A percentile compares a stretch with the other conserved stretches of the same genome.
phyloP scores from a whole-genome alignment of 2,113 vertebrate species.

The Malurus alboscapulatus region DNA sequence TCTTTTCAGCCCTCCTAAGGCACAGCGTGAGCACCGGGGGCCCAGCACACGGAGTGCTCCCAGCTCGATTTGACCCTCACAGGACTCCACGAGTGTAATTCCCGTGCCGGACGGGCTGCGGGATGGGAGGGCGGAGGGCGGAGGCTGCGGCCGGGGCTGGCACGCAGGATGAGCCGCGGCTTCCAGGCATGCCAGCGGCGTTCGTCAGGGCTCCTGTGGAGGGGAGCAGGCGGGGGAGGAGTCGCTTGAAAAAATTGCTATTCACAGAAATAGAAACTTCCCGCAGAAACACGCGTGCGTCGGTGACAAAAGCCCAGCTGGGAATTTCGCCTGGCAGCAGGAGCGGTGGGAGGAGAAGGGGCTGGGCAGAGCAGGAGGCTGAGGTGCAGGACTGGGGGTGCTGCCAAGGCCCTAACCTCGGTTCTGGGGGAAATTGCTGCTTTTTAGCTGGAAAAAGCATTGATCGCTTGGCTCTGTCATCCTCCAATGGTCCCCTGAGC shows the following conservation, averaged over 20 bases:
- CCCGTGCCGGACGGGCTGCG: neutral
- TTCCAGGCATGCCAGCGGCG: conserved; percentile 1
- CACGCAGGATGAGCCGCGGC: neutral
- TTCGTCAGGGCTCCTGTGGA: conserved; percentile 24
- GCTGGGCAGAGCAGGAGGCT: neutral
- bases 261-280: conserved; percentile 49
- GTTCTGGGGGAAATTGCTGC: neutral
- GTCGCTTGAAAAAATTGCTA: conserved; percentile 21
- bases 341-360: conserved; percentile 9
- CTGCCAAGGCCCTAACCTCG: neutral
- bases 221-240: neutral
- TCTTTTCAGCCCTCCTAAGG: neutral
- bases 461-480: neutral
- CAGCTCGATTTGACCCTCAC: neutral
- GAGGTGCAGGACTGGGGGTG: neutral
- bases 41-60: rapidly evolving
- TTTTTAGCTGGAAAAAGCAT: neutral
- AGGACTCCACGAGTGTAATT: rapidly evolving
- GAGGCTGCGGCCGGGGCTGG: neutral
- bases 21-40: rapidly evolving
- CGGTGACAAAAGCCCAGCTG: conserved; percentile 53
- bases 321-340: conserved; percentile 31
- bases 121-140: neutral
- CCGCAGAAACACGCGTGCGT: neutral
- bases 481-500: neutral